phyloP scores from a whole-genome alignment of 2,113 vertebrate genomes.

The Paedocypris sp. region DNA sequence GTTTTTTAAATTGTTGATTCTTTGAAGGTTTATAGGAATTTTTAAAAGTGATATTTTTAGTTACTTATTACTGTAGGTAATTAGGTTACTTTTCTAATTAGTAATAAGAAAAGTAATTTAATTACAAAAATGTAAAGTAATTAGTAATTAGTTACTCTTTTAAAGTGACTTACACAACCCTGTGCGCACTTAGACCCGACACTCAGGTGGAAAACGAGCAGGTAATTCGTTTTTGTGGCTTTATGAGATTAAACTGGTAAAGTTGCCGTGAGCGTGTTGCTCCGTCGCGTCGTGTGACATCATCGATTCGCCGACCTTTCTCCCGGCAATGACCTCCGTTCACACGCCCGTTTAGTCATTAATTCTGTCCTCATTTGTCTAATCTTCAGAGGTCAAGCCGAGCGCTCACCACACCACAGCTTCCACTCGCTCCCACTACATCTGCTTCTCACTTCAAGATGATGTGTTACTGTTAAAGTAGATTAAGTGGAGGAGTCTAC shows the following conservation, averaged over 20 bases:
- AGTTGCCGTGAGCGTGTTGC: conserved; percentile 1
- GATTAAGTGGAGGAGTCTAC: too few relatives aligned
- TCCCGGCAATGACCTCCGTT: conserved; percentile 18
- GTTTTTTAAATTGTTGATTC: too few relatives aligned
- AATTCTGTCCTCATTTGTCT: conserved; percentile 11
- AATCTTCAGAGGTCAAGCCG: conserved; percentile 6
- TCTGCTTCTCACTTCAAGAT: too few relatives aligned
- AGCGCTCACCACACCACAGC: background rate
- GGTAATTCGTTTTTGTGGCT: conserved; percentile 17
- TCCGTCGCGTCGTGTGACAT: background rate
- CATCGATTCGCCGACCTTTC: conserved; percentile 10
- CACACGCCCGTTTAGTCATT: conserved; percentile 15
- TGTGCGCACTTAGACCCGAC: conserved; percentile 1
- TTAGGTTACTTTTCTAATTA: too few relatives aligned
- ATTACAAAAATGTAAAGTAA: too few relatives aligned
- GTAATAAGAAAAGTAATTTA: too few relatives aligned
- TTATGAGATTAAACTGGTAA: conserved; percentile 18
- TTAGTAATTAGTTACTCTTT: too few relatives aligned
- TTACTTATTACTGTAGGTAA: too few relatives aligned
- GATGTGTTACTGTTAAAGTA: too few relatives aligned
- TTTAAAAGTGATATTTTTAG: too few relatives aligned
- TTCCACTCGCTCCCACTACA: background rate
- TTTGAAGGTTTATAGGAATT: too few relatives aligned
- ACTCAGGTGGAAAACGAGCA: conserved; percentile 9
- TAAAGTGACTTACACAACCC: too few relatives aligned